A percentile compares a stretch with the other conserved stretches of the same genome.
These are phyloP conservation scores for Octopus bimaculoides DNA, from an alignment of 1,140 invertebrate species.

Conservation along the genomic window DNA sequence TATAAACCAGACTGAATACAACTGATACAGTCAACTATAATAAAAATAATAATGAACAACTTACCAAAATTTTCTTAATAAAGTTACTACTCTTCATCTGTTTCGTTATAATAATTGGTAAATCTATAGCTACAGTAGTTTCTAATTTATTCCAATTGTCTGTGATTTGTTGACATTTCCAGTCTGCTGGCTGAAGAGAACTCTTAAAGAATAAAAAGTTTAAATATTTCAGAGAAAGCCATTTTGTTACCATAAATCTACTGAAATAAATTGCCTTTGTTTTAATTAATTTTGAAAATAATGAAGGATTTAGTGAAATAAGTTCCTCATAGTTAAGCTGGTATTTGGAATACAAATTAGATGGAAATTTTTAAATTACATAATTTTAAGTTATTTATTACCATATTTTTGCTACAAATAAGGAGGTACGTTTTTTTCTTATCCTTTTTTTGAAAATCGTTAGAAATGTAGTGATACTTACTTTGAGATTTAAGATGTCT, in stretches of 20 bases:
- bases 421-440: too few species aligned
- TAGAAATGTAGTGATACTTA: slow-evolving; percentile 20
- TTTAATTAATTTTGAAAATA: too few species aligned
- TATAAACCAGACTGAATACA: too few species aligned
- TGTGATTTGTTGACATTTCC: slow-evolving; percentile 42
- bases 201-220: slow-evolving; percentile 31
- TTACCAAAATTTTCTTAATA: slow-evolving; percentile 68
- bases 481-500: slow-evolving; percentile 45
- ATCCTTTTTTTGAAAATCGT: too few species aligned
- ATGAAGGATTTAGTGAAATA: too few species aligned
- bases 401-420: too few species aligned
- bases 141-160: slow-evolving; percentile 68
- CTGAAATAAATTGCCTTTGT: too few species aligned
- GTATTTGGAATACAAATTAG: too few species aligned
- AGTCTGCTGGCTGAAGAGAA: slow-evolving; percentile 48
- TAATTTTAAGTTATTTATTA: too few species aligned
- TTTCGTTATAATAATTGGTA: slow-evolving; percentile 64
- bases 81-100: slow-evolving; percentile 60
- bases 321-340: too few species aligned
- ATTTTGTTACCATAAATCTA: background rate
- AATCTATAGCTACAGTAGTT: slow-evolving; percentile 69
- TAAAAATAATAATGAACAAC: slow-evolving; percentile 8
- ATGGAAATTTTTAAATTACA: too few species aligned
- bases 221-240: background rate
- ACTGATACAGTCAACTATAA: background rate